These are phyloP conservation scores for Alouatta palliata DNA, from an alignment of 2,113 vertebrate genomes.

Conservation along the genomic window DNA sequence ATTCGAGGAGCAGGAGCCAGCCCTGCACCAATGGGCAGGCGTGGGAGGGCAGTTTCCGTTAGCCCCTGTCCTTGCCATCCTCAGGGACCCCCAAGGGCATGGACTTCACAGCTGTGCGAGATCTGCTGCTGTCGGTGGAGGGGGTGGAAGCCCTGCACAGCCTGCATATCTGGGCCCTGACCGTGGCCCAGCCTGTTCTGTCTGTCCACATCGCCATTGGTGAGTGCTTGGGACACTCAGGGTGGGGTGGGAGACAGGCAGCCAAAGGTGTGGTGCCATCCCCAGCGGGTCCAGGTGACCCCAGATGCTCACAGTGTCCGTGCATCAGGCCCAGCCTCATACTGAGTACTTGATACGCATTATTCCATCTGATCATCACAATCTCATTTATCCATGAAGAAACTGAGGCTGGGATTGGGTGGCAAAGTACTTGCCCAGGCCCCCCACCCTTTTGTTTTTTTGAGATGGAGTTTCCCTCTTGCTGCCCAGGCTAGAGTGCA, in stretches of 20 bases:
- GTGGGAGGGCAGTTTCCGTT: background rate
- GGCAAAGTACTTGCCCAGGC: background rate
- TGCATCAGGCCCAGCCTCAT: too few species aligned
- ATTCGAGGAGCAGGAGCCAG: background rate
- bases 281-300: accelerated
- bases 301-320: too few species aligned
- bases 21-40: too few species aligned
- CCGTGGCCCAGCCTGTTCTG: constrained; percentile 84
- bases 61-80: background rate
- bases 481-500: too few species aligned
- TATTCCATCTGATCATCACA: background rate
- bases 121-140: constrained; percentile 86
- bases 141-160: constrained; percentile 89
- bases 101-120: constrained; percentile 83
- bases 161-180: constrained; percentile 93
- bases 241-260: accelerated
- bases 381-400: background rate
- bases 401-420: background rate
- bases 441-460: too few species aligned
- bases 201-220: constrained; percentile 90
- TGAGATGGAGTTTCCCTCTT: too few species aligned
- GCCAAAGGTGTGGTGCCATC: background rate
- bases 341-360: background rate
- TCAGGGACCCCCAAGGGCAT: constrained; percentile 85
- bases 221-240: constrained; percentile 62